A percentile compares a stretch with the other conserved stretches of the same genome.
phyloP scores from a whole-genome alignment of 2,888 invertebrate genomes.

The Ectemnius continuus region DNA sequence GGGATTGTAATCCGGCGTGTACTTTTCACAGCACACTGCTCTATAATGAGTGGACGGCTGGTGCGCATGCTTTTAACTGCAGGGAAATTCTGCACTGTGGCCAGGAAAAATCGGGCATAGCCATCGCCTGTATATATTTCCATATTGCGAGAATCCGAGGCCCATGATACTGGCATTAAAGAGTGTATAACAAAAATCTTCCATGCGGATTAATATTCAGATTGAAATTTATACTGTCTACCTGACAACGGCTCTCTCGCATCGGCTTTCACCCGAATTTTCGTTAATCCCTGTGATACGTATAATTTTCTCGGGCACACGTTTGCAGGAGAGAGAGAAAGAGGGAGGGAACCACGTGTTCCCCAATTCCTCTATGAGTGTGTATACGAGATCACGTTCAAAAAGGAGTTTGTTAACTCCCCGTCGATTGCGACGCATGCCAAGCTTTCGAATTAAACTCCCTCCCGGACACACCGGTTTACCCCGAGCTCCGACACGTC shows the following conservation, averaged over 20 bases:
- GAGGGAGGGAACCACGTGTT: no score
- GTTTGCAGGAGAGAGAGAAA: not conserved
- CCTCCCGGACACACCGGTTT: conserved; percentile 8
- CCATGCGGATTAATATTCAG: conserved; percentile 44
- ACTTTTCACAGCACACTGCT: no score
- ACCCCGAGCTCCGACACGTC: conserved; percentile 22
- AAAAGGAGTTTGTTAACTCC: conserved; percentile 51
- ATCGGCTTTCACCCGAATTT: conserved; percentile 36
- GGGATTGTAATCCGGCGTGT: not conserved
- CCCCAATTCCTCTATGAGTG: no score
- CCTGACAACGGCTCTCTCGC: conserved; percentile 21
- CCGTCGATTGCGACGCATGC: conserved; percentile 7
- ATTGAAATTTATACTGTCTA: conserved; percentile 46
- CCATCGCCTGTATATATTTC: not conserved
- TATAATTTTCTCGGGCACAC: conserved; percentile 36
- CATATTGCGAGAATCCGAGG: not conserved
- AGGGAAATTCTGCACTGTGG: not conserved
- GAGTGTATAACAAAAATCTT: not conserved
- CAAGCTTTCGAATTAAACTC: conserved; percentile 38
- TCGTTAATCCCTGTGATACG: conserved; percentile 24
- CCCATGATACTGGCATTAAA: not conserved
- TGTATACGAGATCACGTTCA: conserved; percentile 46
- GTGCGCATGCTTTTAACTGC: not conserved
- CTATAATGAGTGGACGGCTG: not conserved
- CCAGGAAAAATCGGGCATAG: not conserved